Conservation (phyloP, 2,888 invertebrate species). For the Lithophane semibrunnea region DNA sequence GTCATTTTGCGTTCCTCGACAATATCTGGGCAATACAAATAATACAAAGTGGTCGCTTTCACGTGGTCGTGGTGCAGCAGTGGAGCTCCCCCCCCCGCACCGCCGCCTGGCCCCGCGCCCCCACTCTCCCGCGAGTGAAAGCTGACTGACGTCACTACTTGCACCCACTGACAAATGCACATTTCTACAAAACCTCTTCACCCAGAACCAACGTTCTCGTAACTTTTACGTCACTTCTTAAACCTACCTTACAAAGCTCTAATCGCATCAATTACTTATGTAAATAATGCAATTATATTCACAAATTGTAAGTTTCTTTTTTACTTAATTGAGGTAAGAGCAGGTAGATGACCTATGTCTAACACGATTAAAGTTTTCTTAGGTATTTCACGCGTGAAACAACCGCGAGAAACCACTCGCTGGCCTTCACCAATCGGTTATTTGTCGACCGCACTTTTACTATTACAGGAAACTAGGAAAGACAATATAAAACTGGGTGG, state of each 20-base stretch:
- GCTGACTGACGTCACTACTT: conserved; percentile 82
- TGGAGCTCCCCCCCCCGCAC: conserved; percentile 45
- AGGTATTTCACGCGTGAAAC: conserved; percentile 60
- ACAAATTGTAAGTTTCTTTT: conserved; percentile 28
- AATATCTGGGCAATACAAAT: conserved; percentile 69
- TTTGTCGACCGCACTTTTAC: conserved; percentile 57
- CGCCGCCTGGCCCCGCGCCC: not conserved
- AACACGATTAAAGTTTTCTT: conserved; percentile 57
- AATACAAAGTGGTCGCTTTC: conserved; percentile 81
- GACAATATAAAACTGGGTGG: conserved; percentile 28
- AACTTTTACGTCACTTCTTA: conserved; percentile 25
- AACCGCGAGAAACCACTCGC: conserved; percentile 57
- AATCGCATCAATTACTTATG: conserved; percentile 41
- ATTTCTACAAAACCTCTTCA: conserved; percentile 58
- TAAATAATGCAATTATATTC: conserved; percentile 31
- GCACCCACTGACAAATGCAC: conserved; percentile 75
- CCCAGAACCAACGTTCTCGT: conserved; percentile 32
- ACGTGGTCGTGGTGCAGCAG: conserved; percentile 79
- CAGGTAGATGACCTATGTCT: conserved; percentile 42
- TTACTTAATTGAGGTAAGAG: conserved; percentile 9
- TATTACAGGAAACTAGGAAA: conserved; percentile 22
- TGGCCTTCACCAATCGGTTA: conserved; percentile 56
- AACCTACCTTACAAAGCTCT: conserved; percentile 12
- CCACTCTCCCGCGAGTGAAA: conserved; percentile 78
- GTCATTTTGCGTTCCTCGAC: conserved; percentile 55